phyloP scores from a whole-genome alignment of 2,888 invertebrate species.

The Lasioglossum malachurum region DNA sequence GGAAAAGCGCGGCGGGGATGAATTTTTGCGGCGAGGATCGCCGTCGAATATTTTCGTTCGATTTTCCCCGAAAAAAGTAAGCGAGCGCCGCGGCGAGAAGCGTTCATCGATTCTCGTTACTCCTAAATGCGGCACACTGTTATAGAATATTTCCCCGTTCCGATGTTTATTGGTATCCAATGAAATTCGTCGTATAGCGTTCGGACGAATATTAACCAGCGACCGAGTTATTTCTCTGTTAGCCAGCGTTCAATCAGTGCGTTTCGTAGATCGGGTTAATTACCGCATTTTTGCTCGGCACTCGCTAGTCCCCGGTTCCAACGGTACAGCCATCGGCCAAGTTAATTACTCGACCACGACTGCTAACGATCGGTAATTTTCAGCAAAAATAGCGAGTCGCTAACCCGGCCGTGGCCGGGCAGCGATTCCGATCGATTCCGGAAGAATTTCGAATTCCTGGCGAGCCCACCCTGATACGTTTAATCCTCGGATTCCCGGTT shows the following conservation, averaged over 20 bases:
- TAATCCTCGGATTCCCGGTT: background rate
- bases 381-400: constrained; percentile 12
- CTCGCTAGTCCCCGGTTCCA: background rate
- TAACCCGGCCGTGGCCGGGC: background rate
- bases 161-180: constrained; percentile 9
- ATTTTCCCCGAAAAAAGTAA: background rate
- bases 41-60: background rate
- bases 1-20: background rate
- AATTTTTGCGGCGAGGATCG: background rate
- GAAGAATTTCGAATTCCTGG: background rate
- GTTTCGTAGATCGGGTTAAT: constrained; percentile 19
- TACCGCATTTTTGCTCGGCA: constrained; percentile 30
- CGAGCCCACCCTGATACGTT: background rate
- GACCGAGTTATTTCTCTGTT: constrained; percentile 27
- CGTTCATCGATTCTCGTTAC: constrained; percentile 8
- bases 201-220: constrained; percentile 17
- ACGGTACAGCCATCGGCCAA: background rate
- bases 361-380: constrained; percentile 31
- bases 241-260: background rate
- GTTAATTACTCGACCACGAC: constrained; percentile 31
- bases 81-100: background rate
- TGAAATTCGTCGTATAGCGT: constrained; percentile 14
- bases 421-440: background rate
- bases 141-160: background rate
- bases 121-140: background rate